A percentile compares a stretch with the other conserved stretches of the same genome.
These are phyloP conservation scores for Crotalus viridis DNA, from an alignment of 2,113 vertebrate species.

Conservation along the genomic window DNA sequence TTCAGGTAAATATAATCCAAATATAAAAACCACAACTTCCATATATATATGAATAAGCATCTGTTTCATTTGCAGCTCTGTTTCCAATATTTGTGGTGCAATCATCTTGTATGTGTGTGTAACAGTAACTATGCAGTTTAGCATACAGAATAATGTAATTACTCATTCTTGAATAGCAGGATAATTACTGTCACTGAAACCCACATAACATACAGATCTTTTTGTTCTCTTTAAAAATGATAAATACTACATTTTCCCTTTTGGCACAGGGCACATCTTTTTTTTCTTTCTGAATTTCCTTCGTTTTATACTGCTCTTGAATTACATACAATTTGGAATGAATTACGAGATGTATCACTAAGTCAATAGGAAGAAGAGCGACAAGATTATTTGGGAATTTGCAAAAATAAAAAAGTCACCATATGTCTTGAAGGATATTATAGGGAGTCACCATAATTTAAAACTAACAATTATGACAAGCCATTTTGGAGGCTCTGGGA, in stretches of 20 bases:
- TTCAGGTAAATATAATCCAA: background rate
- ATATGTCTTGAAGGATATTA: background rate
- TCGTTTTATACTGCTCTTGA: conserved; percentile 6
- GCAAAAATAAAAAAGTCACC: conserved; percentile 12
- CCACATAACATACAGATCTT: conserved; percentile 61
- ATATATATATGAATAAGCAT: conserved; percentile 31
- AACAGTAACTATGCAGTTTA: conserved; percentile 22
- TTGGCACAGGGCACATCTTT: conserved; percentile 51
- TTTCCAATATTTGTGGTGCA: conserved; percentile 40
- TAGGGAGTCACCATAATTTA: background rate
- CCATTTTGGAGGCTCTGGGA: background rate
- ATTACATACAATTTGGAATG: conserved; percentile 43
- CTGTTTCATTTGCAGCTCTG: conserved; percentile 21
- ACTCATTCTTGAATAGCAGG: conserved; percentile 63
- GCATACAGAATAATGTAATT: conserved; percentile 60
- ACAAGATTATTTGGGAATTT: conserved; percentile 33
- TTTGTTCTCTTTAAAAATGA: conserved; percentile 65
- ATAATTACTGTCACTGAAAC: conserved; percentile 60
- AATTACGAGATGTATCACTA: conserved; percentile 38
- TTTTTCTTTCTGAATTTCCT: conserved; percentile 42
- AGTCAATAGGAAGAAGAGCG: conserved; percentile 21
- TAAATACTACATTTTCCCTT: conserved; percentile 56
- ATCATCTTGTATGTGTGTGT: conserved; percentile 6
- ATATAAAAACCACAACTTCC: conserved; percentile 13
- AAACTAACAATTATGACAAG: background rate